Conservation (phyloP, 1,140 invertebrate species). For the Diorhabda sublineata region DNA sequence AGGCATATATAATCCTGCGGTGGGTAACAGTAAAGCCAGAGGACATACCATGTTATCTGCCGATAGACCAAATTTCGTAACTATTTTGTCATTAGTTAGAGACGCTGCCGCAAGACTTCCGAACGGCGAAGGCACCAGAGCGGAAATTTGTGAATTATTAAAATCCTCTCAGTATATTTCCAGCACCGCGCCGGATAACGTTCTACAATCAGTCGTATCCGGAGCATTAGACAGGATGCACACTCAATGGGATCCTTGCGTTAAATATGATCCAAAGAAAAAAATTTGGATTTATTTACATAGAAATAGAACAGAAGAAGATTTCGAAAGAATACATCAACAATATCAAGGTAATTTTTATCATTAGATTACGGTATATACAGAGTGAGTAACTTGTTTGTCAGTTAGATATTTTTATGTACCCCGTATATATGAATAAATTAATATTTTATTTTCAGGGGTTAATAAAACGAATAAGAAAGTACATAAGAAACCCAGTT, state of each 20-base stretch:
- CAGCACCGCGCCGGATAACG: conserved; percentile 64
- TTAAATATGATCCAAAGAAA: conserved; percentile 81
- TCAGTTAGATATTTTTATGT: neutral
- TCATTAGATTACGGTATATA: neutral
- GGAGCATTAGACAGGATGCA: conserved; percentile 85
- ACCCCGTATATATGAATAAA: neutral
- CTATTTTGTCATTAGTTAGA: conserved; percentile 83
- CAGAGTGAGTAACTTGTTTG: neutral
- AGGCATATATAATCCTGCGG: conserved; percentile 69
- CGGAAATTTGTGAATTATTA: conserved; percentile 80
- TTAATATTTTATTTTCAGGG: conserved; percentile 25
- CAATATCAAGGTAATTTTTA: conserved; percentile 51
- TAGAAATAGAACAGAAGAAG: conserved; percentile 66
- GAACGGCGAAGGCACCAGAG: conserved; percentile 88
- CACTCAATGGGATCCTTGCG: conserved; percentile 84
- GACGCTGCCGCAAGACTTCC: conserved; percentile 90
- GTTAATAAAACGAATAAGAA: conserved; percentile 54
- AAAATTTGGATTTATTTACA: conserved; percentile 92
- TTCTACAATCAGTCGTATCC: conserved; percentile 80
- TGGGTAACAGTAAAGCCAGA: conserved; percentile 56
- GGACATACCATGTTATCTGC: conserved; percentile 80
- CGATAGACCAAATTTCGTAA: conserved; percentile 85
- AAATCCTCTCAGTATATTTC: conserved; percentile 83
- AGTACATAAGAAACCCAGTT: conserved; percentile 47
- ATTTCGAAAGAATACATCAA: conserved; percentile 67